Base-by-base conservation (phyloP, 2,888 invertebrate genomes). In the Ferrisia virgata region DNA sequence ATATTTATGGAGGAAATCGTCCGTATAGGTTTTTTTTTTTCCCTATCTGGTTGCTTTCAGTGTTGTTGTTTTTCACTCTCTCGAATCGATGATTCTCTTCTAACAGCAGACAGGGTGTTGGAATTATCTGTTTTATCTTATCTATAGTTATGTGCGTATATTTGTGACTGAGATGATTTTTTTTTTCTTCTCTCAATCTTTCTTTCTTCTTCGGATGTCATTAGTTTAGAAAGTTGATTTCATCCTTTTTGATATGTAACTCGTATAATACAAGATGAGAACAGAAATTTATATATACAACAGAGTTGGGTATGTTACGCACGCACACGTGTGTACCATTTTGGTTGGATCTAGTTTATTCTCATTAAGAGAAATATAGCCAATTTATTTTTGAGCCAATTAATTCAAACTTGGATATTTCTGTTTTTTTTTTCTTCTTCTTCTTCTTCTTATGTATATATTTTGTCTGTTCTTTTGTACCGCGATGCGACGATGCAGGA, bases 1-100 rank as follows among this genome's bases (percentile, higher is more conserved):
- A 76, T 83, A 83, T 83, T 83, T 83, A 83, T 83, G 83, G 43
- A 83, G 72, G 83, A 83, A 83, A 83, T 83, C 76, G 83, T 83
- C 83, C 72, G 72, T 43, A 83, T 40, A 58, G n/a, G 33, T 33
- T 81, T 81, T 81, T 81, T 82, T 18, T 36, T 31, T 18, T 11
- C 28, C 81, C 22, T 13, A 39, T 82, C 69, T 39, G 22, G 39
- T 22, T 39, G 64, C 81, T 36, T 76, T 76, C 47, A n/a, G 47
- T 47, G 47, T 9, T 9, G 58, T 64, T 64, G 64, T 64, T 64
- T 64, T 64, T 64, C 64, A 64, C 64, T 64, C 64, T 64, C 64
- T 64, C 72, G 72, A 36, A 76, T 76, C 22, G 53, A 53, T 76
- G 36, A 72, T 39, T 82, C 36, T 64, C 40, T 2, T 11, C 2